These are phyloP conservation scores for Brachionus plicatilis DNA, from an alignment of 1,140 invertebrate species.

Conservation along the genomic window DNA sequence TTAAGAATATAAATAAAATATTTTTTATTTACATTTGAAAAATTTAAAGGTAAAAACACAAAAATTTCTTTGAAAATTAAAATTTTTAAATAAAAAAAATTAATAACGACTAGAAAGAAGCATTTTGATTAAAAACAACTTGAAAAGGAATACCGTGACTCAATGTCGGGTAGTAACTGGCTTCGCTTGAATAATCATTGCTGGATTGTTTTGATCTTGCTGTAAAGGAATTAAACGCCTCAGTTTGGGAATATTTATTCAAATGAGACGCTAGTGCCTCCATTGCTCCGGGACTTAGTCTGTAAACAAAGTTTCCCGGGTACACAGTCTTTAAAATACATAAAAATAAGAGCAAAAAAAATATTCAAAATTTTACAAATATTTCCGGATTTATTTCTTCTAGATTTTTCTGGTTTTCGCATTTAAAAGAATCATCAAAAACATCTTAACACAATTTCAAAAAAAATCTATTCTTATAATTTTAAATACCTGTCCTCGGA, in stretches of 20 bases:
- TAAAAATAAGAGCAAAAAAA: not conserved
- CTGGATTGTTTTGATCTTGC: not conserved
- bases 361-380: not conserved
- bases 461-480: not conserved
- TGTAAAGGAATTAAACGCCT: not conserved
- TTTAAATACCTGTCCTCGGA: not conserved
- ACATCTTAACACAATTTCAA: not conserved
- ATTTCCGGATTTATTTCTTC: conserved; percentile 6
- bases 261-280: conserved; percentile 15
- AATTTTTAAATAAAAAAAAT: not conserved
- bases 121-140: conserved; percentile 24
- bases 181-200: not conserved
- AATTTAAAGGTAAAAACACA: not conserved
- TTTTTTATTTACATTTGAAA: not conserved
- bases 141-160: not conserved
- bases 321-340: not conserved
- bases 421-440: not conserved
- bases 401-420: not conserved
- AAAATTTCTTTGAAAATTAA: not conserved
- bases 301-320: conserved; percentile 21
- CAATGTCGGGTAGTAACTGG: not conserved
- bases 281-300: conserved; percentile 1
- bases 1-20: not conserved
- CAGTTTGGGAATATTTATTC: not conserved
- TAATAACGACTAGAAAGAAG: not conserved